Evolutionary conservation across 1,140 invertebrate genomes (phyloP).

Genomic region (Saccostrea cuccullata): DNA sequence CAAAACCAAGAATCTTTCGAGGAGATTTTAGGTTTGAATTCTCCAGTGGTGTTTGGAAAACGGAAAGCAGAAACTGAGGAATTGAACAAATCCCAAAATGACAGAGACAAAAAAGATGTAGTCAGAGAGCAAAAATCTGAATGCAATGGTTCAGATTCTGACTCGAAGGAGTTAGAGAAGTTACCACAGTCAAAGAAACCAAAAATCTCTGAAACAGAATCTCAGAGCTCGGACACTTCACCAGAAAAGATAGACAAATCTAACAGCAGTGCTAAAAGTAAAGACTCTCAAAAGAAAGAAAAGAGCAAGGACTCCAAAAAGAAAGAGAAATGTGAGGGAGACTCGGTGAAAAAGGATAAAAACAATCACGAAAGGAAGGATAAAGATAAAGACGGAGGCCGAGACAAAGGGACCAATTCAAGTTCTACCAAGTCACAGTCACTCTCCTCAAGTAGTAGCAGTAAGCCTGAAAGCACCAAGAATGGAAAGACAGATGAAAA

Average conservation of each 20-base stretch:
- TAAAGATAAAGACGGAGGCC: constrained; percentile 58
- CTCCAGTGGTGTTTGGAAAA: constrained; percentile 45
- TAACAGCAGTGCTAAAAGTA: constrained; percentile 48
- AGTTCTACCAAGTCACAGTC: constrained; percentile 35
- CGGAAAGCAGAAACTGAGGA: constrained; percentile 54
- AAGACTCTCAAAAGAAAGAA: constrained; percentile 58
- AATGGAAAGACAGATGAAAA: constrained; percentile 23
- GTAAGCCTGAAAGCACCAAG: not conserved
- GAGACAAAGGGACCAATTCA: constrained; percentile 36
- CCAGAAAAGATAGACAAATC: constrained; percentile 56
- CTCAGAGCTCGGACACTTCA: constrained; percentile 38
- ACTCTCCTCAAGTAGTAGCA: constrained; percentile 17
- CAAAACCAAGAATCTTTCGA: constrained; percentile 30
- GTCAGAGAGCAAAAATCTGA: constrained; percentile 46
- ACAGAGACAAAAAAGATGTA: constrained; percentile 47
- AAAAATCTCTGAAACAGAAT: constrained; percentile 42
- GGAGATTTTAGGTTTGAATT: constrained; percentile 44
- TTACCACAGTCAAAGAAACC: constrained; percentile 49
- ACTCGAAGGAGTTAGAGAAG: constrained; percentile 47
- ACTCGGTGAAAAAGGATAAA: constrained; percentile 56
- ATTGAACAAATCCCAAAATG: constrained; percentile 44
- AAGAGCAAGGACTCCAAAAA: constrained; percentile 59
- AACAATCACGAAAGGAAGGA: constrained; percentile 61
- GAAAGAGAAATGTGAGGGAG: constrained; percentile 57
- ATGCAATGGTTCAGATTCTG: constrained; percentile 6